Conservation (phyloP, 2,888 invertebrate species). For the Heteropelma amictum region DNA sequence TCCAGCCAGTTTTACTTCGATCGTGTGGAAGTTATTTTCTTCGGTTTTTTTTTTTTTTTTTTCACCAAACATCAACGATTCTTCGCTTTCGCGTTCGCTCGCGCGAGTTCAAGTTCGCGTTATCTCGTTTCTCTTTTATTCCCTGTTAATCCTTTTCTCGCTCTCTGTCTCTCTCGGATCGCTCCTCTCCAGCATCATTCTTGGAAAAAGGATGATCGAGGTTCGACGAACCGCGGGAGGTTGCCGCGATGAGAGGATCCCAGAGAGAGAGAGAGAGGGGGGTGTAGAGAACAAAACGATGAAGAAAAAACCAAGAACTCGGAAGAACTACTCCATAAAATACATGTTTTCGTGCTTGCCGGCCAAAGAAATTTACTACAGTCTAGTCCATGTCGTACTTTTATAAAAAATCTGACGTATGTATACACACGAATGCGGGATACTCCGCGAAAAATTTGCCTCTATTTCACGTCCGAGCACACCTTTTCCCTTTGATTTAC, state of each 20-base stretch:
- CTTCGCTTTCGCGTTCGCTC: not conserved
- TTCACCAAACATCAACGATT: not conserved
- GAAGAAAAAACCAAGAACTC: slow-evolving; percentile 14
- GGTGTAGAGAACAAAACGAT: not conserved
- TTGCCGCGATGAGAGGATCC: slow-evolving; percentile 21
- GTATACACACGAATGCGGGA: not conserved
- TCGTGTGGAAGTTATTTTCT: not conserved
- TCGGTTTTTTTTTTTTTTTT: not conserved
- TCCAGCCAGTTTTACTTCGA: slow-evolving; percentile 2
- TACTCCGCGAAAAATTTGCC: no score
- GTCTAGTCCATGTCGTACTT: not conserved
- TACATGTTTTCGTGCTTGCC: slow-evolving; percentile 16
- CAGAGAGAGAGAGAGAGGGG: slow-evolving; percentile 7
- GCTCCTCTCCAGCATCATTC: no score
- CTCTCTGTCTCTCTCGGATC: slow-evolving; percentile 25
- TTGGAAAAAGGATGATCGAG: slow-evolving; percentile 28
- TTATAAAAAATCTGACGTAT: not conserved
- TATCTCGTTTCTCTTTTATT: not conserved
- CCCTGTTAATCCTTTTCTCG: not conserved
- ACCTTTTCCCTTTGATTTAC: no score
- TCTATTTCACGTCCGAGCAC: no score
- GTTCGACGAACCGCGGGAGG: slow-evolving; percentile 46
- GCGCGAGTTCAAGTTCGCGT: not conserved
- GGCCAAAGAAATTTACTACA: slow-evolving; percentile 17
- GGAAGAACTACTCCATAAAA: slow-evolving; percentile 36